Conservation (phyloP, 2,797 vertebrate genomes). For the Sebastes steindachneri region DNA sequence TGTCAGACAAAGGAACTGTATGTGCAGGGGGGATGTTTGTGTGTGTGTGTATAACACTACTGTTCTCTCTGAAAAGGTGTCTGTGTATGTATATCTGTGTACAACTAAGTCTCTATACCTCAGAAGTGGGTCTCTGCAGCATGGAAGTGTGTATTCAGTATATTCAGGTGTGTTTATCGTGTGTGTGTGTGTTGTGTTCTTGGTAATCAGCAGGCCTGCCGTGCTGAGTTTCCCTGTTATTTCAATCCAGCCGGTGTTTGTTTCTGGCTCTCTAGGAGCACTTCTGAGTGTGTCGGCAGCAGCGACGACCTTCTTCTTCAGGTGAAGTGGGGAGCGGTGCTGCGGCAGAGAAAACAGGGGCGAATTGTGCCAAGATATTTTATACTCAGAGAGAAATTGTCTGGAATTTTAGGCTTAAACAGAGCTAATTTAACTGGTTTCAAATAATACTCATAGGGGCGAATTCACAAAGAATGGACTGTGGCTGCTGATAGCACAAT, state of each 20-base stretch:
- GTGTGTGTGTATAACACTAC: neutral
- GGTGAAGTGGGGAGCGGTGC: conserved; percentile 25
- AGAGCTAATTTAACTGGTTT: neutral
- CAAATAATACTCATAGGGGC: neutral
- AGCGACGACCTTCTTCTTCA: conserved; percentile 8
- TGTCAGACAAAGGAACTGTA: neutral
- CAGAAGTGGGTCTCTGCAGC: conserved; percentile 11
- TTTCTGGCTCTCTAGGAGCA: conserved; percentile 18
- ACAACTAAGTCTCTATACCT: neutral
- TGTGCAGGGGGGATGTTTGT: neutral
- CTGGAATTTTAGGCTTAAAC: neutral
- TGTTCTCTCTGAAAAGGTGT: neutral
- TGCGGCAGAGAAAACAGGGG: neutral
- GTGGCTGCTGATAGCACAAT: too few species aligned
- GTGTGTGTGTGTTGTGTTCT: neutral
- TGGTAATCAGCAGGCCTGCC: conserved; percentile 43
- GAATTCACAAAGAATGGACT: too few species aligned
- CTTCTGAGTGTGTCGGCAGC: conserved; percentile 22
- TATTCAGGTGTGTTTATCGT: conserved; percentile 1
- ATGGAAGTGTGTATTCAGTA: neutral
- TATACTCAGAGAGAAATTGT: neutral
- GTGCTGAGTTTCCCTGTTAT: conserved; percentile 34
- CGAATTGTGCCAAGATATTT: neutral
- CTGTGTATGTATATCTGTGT: neutral
- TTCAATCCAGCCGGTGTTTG: conserved; percentile 36